Evolutionary conservation across 2,113 vertebrate genomes (phyloP).

Genomic region (Toxotes chatareus): DNA sequence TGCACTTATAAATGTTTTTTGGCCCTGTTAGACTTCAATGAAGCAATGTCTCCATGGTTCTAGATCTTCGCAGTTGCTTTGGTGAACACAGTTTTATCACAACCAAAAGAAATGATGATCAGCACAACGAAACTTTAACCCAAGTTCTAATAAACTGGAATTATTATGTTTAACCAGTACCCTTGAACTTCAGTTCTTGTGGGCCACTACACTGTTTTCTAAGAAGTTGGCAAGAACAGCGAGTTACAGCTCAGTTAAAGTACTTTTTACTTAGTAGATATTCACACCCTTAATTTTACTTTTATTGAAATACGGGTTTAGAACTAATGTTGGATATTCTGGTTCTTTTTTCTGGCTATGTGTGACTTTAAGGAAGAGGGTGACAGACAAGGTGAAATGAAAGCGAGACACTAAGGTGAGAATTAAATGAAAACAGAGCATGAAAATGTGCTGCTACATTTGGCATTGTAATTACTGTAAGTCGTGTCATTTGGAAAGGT

Average conservation of each 20-base stretch:
- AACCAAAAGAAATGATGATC: not conserved
- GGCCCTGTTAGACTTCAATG: not conserved
- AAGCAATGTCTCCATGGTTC: not conserved
- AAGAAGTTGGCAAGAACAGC: not conserved
- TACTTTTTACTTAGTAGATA: not conserved
- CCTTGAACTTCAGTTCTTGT: not conserved
- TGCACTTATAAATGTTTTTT: not conserved
- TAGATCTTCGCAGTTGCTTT: not conserved
- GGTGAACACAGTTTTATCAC: not conserved
- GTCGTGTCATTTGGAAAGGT: slow-evolving; percentile 52
- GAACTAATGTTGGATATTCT: not conserved
- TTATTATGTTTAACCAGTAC: not conserved
- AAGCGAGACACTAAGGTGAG: slow-evolving; percentile 26
- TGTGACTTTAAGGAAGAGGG: not conserved
- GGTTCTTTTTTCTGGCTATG: not conserved
- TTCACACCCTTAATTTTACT: no score
- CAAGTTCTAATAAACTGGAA: not conserved
- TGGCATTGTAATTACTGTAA: slow-evolving; percentile 71
- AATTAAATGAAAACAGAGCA: slow-evolving; percentile 54
- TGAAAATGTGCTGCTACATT: slow-evolving; percentile 52
- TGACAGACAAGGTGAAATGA: slow-evolving; percentile 20
- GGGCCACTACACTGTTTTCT: not conserved
- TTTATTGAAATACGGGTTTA: not conserved
- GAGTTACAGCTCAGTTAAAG: not conserved
- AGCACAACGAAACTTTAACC: not conserved